phyloP scores from a whole-genome alignment of 2,888 invertebrate genomes.

The Mythimna impura region DNA sequence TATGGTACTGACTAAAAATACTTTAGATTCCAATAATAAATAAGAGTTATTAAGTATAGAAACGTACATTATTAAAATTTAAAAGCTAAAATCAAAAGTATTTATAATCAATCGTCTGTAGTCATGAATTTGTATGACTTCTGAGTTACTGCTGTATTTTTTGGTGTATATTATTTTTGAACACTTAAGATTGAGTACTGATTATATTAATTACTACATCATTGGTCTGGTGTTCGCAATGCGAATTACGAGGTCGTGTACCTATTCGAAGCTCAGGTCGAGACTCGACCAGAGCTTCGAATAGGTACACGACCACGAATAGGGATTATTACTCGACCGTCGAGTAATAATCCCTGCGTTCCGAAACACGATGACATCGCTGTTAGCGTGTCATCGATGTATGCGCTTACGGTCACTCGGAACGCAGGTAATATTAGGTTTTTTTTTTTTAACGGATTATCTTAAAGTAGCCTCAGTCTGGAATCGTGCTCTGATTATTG shows the following conservation, averaged over 20 bases:
- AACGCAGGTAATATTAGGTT: too few relatives aligned
- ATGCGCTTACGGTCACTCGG: too few relatives aligned
- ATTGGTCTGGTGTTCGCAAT: background rate
- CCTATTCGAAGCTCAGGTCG: background rate
- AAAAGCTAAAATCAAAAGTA: slow-evolving; percentile 56
- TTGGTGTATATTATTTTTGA: slow-evolving; percentile 25
- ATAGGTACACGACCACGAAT: too few relatives aligned
- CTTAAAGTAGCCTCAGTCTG: too few relatives aligned
- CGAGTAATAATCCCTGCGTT: background rate
- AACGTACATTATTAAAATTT: slow-evolving; percentile 45
- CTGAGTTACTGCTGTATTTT: background rate
- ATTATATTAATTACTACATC: background rate
- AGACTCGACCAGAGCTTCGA: too few relatives aligned
- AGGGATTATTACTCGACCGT: too few relatives aligned
- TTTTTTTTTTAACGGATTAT: too few relatives aligned
- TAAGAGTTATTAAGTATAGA: slow-evolving; percentile 33
- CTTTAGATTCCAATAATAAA: slow-evolving; percentile 58
- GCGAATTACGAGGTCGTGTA: background rate
- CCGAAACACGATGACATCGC: background rate
- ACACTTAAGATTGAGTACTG: background rate
- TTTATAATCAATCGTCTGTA: slow-evolving; percentile 52
- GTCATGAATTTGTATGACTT: slow-evolving; percentile 25
- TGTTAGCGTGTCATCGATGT: too few relatives aligned
- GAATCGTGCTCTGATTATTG: too few relatives aligned
- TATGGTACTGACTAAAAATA: slow-evolving; percentile 58